Conservation (phyloP, 2,888 invertebrate species). For the Eledona agricola region DNA sequence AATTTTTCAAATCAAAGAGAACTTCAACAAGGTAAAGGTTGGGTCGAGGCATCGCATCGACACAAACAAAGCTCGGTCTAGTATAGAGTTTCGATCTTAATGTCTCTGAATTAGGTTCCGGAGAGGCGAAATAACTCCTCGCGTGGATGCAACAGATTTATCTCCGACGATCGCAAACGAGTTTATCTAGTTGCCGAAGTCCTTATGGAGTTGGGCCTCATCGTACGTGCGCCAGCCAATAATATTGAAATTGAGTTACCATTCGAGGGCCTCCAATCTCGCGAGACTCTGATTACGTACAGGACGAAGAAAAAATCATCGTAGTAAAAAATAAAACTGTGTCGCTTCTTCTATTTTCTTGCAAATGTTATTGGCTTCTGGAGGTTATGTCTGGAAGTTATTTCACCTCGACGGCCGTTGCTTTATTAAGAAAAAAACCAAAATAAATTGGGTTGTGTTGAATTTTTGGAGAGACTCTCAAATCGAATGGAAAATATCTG, state of each 20-base stretch:
- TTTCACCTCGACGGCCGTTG: no score
- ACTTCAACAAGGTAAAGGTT: no score
- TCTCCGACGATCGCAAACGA: conserved; percentile 36
- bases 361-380: no score
- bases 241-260: conserved; percentile 39
- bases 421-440: no score
- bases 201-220: conserved; percentile 33
- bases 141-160: conserved; percentile 38
- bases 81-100: no score
- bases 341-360: no score
- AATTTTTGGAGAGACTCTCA: conserved; percentile 11
- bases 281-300: conserved; percentile 22
- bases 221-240: conserved; percentile 36
- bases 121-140: conserved; percentile 12
- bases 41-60: no score
- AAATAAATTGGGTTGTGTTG: conserved; percentile 4
- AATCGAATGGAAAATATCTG: conserved; percentile 26
- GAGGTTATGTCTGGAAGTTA: no score
- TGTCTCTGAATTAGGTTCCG: conserved; percentile 19
- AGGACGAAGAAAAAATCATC: conserved; percentile 4
- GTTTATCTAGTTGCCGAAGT: conserved; percentile 31
- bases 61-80: no score
- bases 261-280: conserved; percentile 27
- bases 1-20: no score
- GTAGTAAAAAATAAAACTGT: no score